Conservation (phyloP, 1,140 invertebrate species). For the Meteorus sp. region DNA sequence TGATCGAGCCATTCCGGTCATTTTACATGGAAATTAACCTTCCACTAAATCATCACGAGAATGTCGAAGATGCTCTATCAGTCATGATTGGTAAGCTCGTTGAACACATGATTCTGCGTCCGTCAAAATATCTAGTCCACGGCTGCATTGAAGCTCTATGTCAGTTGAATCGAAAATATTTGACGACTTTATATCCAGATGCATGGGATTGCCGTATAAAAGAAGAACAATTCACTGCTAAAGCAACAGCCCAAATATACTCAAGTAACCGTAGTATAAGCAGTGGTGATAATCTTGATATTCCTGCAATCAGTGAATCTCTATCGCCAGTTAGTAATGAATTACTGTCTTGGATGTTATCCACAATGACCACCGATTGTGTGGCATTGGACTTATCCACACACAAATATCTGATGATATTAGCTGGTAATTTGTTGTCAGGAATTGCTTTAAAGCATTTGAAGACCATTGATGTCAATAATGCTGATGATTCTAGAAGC, state of each 20-base stretch:
- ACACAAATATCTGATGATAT: slow-evolving; percentile 65
- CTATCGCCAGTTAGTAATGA: slow-evolving; percentile 44
- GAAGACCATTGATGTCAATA: slow-evolving; percentile 33
- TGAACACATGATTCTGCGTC: slow-evolving; percentile 44
- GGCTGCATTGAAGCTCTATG: slow-evolving; percentile 63
- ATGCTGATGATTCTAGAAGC: slow-evolving; percentile 26
- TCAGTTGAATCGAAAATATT: slow-evolving; percentile 55
- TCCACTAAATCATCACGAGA: slow-evolving; percentile 27
- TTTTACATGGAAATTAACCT: slow-evolving; percentile 29
- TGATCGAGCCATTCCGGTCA: slow-evolving; percentile 40
- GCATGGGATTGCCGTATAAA: slow-evolving; percentile 59
- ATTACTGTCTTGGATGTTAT: slow-evolving; percentile 56
- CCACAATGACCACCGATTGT: slow-evolving; percentile 63
- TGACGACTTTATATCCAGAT: slow-evolving; percentile 56
- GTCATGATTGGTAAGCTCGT: slow-evolving; percentile 39
- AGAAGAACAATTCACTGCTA: slow-evolving; percentile 33
- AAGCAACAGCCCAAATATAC: slow-evolving; percentile 30
- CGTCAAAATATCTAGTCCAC: slow-evolving; percentile 52
- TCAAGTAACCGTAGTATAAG: slow-evolving; percentile 31
- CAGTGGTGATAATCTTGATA: slow-evolving; percentile 35
- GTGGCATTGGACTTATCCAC: slow-evolving; percentile 66
- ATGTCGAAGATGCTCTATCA: slow-evolving; percentile 40
- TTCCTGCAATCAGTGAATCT: slow-evolving; percentile 30
- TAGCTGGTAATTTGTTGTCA: slow-evolving; percentile 69
- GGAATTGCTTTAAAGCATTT: slow-evolving; percentile 58